phyloP scores from a whole-genome alignment of 2,113 vertebrate genomes.

The Gorsachius goisagi region DNA sequence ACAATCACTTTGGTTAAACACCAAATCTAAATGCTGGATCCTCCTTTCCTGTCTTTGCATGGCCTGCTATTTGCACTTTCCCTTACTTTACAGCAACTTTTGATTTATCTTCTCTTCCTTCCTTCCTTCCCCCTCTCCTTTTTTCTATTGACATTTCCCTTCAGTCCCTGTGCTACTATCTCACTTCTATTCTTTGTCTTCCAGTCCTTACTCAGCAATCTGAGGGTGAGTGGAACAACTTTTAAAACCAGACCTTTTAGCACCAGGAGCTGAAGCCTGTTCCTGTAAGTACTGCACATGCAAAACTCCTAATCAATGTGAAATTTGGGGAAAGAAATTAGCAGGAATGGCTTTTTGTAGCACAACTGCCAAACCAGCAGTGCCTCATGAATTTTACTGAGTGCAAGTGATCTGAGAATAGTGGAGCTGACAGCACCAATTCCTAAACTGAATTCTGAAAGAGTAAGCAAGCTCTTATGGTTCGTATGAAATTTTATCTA shows the following conservation, averaged over 20 bases:
- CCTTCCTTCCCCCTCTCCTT: background rate
- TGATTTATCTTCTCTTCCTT: background rate
- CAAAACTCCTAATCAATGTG: background rate
- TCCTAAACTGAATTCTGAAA: background rate
- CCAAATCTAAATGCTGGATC: background rate
- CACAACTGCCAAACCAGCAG: background rate
- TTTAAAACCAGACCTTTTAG: background rate
- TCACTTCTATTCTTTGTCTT: background rate
- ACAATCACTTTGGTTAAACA: background rate
- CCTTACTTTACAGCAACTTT: background rate
- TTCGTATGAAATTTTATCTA: background rate
- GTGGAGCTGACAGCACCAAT: background rate
- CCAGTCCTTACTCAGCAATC: background rate
- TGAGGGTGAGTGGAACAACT: background rate
- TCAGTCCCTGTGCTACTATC: background rate
- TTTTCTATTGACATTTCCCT: background rate
- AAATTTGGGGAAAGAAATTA: background rate
- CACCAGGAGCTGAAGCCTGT: background rate
- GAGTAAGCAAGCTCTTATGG: background rate
- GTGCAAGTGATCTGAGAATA: background rate
- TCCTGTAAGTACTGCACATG: background rate
- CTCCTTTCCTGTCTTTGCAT: background rate
- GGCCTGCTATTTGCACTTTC: background rate
- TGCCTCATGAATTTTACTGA: background rate
- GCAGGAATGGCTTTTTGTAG: background rate